Evolutionary conservation across 2,888 invertebrate genomes (phyloP).

Genomic region (Galeopsomyia nigrocyanea): DNA sequence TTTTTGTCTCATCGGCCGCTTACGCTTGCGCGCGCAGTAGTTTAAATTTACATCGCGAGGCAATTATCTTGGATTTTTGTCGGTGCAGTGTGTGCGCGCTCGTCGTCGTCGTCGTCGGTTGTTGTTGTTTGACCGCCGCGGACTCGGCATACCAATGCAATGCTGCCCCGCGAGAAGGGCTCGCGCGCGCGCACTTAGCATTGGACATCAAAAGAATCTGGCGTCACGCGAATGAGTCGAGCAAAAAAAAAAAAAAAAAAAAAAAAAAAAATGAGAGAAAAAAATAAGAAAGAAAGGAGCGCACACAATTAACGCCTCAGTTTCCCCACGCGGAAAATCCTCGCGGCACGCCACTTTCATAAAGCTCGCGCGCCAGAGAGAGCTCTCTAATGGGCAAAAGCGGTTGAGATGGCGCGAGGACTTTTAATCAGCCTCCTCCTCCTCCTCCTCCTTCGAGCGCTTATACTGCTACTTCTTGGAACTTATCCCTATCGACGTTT

Average conservation of each 20-base stretch:
- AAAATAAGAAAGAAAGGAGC: not conserved
- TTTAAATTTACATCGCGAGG: slow-evolving; percentile 39
- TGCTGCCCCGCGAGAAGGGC: too few species aligned
- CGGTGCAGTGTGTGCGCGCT: not conserved
- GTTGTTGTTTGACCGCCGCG: too few species aligned
- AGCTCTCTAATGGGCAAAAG: slow-evolving; percentile 27
- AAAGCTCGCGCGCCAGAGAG: slow-evolving; percentile 16
- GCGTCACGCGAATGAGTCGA: slow-evolving; percentile 6
- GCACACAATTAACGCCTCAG: slow-evolving; percentile 37
- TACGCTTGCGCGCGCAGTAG: slow-evolving; percentile 9
- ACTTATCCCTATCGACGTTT: slow-evolving; percentile 33
- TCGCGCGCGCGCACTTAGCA: not conserved
- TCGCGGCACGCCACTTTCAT: slow-evolving; percentile 21
- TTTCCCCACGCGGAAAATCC: slow-evolving; percentile 23
- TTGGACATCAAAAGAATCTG: slow-evolving; percentile 25
- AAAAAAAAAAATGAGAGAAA: not conserved
- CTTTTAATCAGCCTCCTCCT: slow-evolving; percentile 23
- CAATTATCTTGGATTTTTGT: slow-evolving; percentile 36
- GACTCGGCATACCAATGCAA: slow-evolving; percentile 22
- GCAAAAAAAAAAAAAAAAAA: not conserved
- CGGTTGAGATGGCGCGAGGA: not conserved
- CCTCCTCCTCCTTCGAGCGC: not conserved
- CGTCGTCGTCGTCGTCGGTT: not conserved
- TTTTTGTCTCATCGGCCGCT: slow-evolving; percentile 15
- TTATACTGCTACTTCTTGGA: slow-evolving; percentile 31